These are phyloP conservation scores for Orchestes rusci DNA, from an alignment of 2,888 invertebrate genomes.

Conservation along the genomic window DNA sequence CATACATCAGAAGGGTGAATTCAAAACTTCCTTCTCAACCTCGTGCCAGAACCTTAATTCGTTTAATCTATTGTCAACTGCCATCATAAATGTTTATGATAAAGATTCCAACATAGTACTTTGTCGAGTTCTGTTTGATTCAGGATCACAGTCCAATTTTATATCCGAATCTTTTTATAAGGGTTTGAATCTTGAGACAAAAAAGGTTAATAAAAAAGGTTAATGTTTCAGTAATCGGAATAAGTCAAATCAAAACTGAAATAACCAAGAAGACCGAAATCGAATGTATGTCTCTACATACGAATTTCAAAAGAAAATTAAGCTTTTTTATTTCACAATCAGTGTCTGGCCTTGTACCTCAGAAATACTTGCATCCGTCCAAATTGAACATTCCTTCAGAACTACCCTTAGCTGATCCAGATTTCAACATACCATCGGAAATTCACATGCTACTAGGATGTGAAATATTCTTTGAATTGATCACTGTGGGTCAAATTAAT, in stretches of 20 bases:
- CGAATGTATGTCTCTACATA: not conserved
- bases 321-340: not conserved
- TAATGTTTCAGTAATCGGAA: not conserved
- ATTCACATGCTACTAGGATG: conserved; percentile 1
- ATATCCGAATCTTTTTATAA: not conserved
- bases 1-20: no score
- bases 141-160: conserved; percentile 1
- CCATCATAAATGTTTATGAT: not conserved
- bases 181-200: not conserved
- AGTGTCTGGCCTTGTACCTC: not conserved
- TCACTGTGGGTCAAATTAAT: conserved; percentile 9
- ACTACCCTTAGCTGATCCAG: not conserved
- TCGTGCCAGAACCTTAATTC: not conserved
- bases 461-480: conserved; percentile 1
- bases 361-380: not conserved
- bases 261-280: not conserved
- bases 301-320: not conserved
- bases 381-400: not conserved
- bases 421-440: not conserved
- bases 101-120: not conserved
- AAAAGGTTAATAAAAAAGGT: not conserved
- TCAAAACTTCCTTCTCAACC: no score
- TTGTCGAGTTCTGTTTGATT: not conserved
- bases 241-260: not conserved
- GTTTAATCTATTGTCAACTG: not conserved